A percentile compares a stretch with the other conserved stretches of the same genome.
Conservation (phyloP, 1,140 invertebrate species). For the Drosophila nasuta region DNA sequence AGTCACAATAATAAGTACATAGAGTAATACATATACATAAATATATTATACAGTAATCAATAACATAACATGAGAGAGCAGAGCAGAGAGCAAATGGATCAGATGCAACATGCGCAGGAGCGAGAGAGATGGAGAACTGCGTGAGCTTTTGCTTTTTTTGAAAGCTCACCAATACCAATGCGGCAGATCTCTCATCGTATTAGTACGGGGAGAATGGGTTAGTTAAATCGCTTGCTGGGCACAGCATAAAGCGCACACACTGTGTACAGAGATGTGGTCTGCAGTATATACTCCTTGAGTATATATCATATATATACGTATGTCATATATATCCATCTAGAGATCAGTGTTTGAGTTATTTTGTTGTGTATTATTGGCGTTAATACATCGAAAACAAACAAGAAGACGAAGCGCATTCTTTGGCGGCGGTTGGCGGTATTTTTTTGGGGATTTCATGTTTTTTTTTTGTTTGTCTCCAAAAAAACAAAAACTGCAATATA, state of each 20-base stretch:
- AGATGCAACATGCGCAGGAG: constrained; percentile 4
- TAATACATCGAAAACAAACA: neutral
- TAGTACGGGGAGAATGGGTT: constrained; percentile 34
- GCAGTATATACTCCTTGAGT: neutral
- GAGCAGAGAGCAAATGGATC: constrained; percentile 16
- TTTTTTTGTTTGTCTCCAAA: neutral
- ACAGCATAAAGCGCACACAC: too few species aligned
- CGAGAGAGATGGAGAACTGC: constrained; percentile 6
- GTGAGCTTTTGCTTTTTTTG: constrained; percentile 6
- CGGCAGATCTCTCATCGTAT: constrained; percentile 23
- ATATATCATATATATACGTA: constrained; percentile 40
- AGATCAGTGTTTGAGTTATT: neutral
- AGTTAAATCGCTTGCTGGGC: constrained; percentile 20
- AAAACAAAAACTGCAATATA: constrained; percentile 1
- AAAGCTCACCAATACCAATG: constrained; percentile 42
- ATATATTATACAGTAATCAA: neutral
- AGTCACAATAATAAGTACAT: constrained; percentile 14
- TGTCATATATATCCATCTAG: constrained; percentile 21
- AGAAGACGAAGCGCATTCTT: constrained; percentile 3
- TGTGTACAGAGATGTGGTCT: neutral
- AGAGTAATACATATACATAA: neutral
- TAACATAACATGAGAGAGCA: constrained; percentile 28
- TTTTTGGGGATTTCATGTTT: constrained; percentile 17
- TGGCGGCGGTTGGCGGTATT: neutral
- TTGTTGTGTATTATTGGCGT: neutral